Percentiles rank a stretch among this genome's conserved stretches.
phyloP scores from a whole-genome alignment of 2,888 invertebrate genomes.

The Anoncus sp. region DNA sequence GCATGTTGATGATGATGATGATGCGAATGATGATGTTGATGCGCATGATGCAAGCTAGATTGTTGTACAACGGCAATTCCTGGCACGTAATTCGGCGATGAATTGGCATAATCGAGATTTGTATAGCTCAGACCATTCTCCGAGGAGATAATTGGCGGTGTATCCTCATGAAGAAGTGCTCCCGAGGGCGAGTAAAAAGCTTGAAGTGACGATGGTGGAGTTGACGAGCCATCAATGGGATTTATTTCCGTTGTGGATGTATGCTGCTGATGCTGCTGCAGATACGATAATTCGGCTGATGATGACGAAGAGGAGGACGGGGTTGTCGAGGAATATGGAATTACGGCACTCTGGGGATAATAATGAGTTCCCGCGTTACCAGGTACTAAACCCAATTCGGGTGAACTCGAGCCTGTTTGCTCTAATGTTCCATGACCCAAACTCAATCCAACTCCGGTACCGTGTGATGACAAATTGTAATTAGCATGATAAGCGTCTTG shows the following conservation, averaged over 20 bases:
- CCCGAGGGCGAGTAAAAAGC: conserved; percentile 79
- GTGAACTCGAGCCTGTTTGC: conserved; percentile 83
- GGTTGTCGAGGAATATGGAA: conserved; percentile 81
- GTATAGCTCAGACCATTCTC: conserved; percentile 96
- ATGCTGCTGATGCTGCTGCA: conserved; percentile 60
- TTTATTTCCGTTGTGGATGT: conserved; percentile 65
- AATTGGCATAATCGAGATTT: conserved; percentile 91
- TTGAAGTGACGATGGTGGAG: conserved; percentile 76
- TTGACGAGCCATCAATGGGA: conserved; percentile 59
- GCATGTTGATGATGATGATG: conserved; percentile 82
- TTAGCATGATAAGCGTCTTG: conserved; percentile 78
- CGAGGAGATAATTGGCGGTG: conserved; percentile 90
- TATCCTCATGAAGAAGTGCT: conserved; percentile 82
- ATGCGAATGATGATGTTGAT: conserved; percentile 80
- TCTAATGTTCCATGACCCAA: conserved; percentile 83
- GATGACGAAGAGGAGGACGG: conserved; percentile 76
- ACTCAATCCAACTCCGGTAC: conserved; percentile 71
- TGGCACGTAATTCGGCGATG: conserved; percentile 73
- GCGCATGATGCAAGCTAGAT: conserved; percentile 82
- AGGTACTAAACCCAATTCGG: conserved; percentile 74
- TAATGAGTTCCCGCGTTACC: conserved; percentile 73
- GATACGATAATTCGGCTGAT: conserved; percentile 69
- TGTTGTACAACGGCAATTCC: conserved; percentile 79
- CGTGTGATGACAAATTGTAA: conserved; percentile 57
- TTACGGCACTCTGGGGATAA: conserved; percentile 78